A percentile compares a stretch with the other conserved stretches of the same genome.
Conservation (phyloP, 2,113 vertebrate species). For the Sporophila hypoxantha region DNA sequence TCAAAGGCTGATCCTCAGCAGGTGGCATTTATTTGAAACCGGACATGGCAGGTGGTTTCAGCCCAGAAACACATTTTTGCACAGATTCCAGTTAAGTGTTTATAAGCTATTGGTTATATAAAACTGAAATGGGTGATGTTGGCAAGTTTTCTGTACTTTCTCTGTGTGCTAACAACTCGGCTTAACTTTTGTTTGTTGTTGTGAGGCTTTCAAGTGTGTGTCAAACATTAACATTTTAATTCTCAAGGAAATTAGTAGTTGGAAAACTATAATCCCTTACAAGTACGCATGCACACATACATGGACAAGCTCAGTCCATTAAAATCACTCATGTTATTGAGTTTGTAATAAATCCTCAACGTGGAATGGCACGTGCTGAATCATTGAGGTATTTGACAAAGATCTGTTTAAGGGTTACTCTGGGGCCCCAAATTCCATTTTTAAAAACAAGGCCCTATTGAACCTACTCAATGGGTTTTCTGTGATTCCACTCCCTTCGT, state of each 20-base stretch:
- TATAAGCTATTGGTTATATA: constrained; percentile 54
- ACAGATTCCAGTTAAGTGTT: constrained; percentile 54
- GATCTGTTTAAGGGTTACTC: constrained; percentile 29
- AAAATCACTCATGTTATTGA: constrained; percentile 32
- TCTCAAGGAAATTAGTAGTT: constrained; percentile 50
- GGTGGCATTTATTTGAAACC: constrained; percentile 32
- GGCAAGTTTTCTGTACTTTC: constrained; percentile 36
- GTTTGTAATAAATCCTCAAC: constrained; percentile 9
- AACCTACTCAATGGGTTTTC: constrained; percentile 43
- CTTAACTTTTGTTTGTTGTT: constrained; percentile 40
- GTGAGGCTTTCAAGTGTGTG: constrained; percentile 36
- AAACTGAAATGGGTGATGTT: constrained; percentile 25
- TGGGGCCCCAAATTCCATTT: constrained; percentile 25
- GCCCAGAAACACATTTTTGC: constrained; percentile 45
- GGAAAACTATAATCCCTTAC: constrained; percentile 36
- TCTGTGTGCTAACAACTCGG: constrained; percentile 33
- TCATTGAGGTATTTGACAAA: constrained; percentile 26
- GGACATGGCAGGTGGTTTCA: constrained; percentile 46
- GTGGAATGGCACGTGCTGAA: constrained; percentile 30
- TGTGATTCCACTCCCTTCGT: background rate
- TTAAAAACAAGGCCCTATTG: constrained; percentile 31
- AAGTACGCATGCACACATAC: background rate
- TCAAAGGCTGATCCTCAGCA: constrained; percentile 37
- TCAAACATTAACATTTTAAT: constrained; percentile 37
- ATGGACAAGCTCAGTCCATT: background rate